Conservation (phyloP, 1,140 invertebrate genomes). For the Hylaeus anthracinus region DNA sequence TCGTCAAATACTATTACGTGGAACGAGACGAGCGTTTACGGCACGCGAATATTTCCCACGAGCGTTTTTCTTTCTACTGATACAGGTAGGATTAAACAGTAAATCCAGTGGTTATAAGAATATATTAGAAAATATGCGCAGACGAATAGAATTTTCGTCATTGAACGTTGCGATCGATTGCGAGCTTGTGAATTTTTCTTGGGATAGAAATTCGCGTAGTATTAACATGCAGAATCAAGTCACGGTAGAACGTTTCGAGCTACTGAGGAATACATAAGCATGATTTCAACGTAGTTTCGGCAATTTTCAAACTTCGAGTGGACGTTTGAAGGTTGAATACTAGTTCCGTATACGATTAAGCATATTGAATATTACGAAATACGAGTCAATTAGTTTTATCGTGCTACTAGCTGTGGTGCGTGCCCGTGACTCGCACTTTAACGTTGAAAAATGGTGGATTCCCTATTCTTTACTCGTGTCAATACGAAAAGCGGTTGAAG, state of each 20-base stretch:
- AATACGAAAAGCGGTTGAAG: constrained; percentile 26
- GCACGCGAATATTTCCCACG: constrained; percentile 43
- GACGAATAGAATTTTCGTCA: constrained; percentile 4
- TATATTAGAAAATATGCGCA: constrained; percentile 20
- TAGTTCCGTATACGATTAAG: constrained; percentile 15
- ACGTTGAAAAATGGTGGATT: constrained; percentile 56
- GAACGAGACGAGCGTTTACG: constrained; percentile 13
- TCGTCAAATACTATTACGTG: constrained; percentile 44
- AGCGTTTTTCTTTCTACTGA: constrained; percentile 35
- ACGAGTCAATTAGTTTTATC: constrained; percentile 28
- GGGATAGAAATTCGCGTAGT: neutral
- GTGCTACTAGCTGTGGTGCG: neutral
- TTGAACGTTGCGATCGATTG: constrained; percentile 29
- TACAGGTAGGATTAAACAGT: constrained; percentile 39
- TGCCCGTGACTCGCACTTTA: constrained; percentile 39
- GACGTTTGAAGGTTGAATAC: constrained; percentile 43
- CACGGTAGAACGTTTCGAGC: neutral
- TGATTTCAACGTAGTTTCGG: neutral
- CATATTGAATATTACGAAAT: constrained; percentile 46
- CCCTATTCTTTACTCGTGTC: constrained; percentile 35
- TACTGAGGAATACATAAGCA: neutral
- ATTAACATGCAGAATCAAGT: neutral
- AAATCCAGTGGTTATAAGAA: neutral
- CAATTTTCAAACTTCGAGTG: neutral
- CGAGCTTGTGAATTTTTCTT: constrained; percentile 23